A percentile compares a stretch with the other conserved stretches of the same genome.
Evolutionary conservation across 2,888 invertebrate genomes (phyloP).

Genomic region (Eupithecia vulgata): DNA sequence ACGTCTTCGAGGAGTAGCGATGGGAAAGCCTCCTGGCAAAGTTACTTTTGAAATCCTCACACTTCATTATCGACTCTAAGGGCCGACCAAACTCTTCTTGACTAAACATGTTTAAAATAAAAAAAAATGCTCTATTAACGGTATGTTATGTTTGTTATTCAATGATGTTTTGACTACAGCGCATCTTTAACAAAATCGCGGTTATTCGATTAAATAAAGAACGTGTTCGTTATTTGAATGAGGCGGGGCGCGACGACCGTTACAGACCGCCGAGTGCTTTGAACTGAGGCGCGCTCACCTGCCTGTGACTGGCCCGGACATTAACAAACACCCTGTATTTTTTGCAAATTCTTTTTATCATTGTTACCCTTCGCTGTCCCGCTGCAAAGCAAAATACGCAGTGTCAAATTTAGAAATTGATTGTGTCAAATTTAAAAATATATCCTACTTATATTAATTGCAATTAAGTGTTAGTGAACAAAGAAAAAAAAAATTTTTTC

Average conservation of each 20-base stretch:
- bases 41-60: slow-evolving; percentile 80
- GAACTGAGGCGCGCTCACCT: slow-evolving; percentile 41
- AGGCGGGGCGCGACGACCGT: slow-evolving; percentile 47
- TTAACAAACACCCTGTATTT: neutral
- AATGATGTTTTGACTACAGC: neutral
- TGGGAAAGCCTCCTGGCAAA: slow-evolving; percentile 79
- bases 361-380: neutral
- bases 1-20: slow-evolving; percentile 67
- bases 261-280: slow-evolving; percentile 44
- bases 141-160: neutral
- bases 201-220: neutral
- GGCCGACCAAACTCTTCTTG: slow-evolving; percentile 69
- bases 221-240: slow-evolving; percentile 35
- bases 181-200: slow-evolving; percentile 11
- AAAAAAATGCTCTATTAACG: neutral
- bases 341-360: neutral
- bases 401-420: too few species aligned
- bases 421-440: too few species aligned
- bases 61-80: slow-evolving; percentile 79
- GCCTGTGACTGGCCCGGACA: slow-evolving; percentile 8
- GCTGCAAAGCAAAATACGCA: too few species aligned
- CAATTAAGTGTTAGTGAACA: too few species aligned
- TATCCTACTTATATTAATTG: too few species aligned
- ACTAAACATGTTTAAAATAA: slow-evolving; percentile 11
- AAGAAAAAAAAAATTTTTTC: too few species aligned